Conservation (phyloP, 2,888 invertebrate genomes). For the Hirtodrosophila alboralis region DNA sequence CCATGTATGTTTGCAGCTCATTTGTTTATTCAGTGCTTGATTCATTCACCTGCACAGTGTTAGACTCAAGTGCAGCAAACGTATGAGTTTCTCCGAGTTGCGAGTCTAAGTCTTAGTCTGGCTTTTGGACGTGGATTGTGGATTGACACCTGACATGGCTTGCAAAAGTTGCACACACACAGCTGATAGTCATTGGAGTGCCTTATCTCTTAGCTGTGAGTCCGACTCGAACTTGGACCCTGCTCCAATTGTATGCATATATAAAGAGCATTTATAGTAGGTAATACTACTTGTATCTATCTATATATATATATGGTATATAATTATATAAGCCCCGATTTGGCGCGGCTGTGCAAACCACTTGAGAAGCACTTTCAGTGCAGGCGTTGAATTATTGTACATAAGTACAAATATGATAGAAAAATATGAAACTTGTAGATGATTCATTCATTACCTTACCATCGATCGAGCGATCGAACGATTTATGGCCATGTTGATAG, state of each 20-base stretch:
- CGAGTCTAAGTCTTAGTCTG: slow-evolving; percentile 12
- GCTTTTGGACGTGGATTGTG: slow-evolving; percentile 25
- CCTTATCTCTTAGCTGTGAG: slow-evolving; percentile 48
- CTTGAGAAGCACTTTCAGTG: slow-evolving; percentile 36
- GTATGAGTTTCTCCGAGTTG: slow-evolving; percentile 18
- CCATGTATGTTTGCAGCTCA: slow-evolving; percentile 46
- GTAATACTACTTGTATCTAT: slow-evolving; percentile 39
- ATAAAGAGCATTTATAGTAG: slow-evolving; percentile 24
- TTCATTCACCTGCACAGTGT: slow-evolving; percentile 66
- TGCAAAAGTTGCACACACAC: slow-evolving; percentile 36
- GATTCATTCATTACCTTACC: slow-evolving; percentile 47
- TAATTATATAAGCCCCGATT: slow-evolving; percentile 73
- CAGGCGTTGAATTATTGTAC: slow-evolving; percentile 60
- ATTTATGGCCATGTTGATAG: slow-evolving; percentile 75
- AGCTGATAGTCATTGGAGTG: slow-evolving; percentile 32
- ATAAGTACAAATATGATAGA: slow-evolving; percentile 2
- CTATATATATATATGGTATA: too few relatives aligned
- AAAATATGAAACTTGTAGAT: slow-evolving; percentile 44
- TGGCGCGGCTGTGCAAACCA: slow-evolving; percentile 60
- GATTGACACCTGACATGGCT: slow-evolving; percentile 73
- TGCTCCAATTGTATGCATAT: slow-evolving; percentile 29
- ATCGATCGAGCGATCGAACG: slow-evolving; percentile 38
- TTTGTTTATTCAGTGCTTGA: slow-evolving; percentile 72
- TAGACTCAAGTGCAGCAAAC: slow-evolving; percentile 54
- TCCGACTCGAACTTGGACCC: slow-evolving; percentile 5